Evolutionary conservation across 2,113 vertebrate genomes (phyloP).

Genomic region (Caranx melampygus): DNA sequence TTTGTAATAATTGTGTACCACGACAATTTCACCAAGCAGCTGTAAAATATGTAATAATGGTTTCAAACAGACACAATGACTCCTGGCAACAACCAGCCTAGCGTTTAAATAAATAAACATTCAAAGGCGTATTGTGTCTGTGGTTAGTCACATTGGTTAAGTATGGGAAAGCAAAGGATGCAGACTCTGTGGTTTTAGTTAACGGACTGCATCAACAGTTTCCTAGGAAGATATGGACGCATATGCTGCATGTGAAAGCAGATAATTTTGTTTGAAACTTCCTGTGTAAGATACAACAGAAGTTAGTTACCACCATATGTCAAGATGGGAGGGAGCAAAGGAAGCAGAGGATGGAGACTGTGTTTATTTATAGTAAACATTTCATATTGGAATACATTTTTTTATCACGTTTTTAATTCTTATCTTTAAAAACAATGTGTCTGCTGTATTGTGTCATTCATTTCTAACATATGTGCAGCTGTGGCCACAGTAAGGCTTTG

Average conservation of each 20-base stretch:
- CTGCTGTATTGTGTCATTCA: slow-evolving; percentile 5
- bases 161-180: slow-evolving; percentile 47
- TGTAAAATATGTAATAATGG: not conserved
- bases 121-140: not conserved
- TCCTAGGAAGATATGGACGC: slow-evolving; percentile 51
- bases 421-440: slow-evolving; percentile 15
- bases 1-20: not conserved
- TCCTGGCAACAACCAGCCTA: slow-evolving; percentile 1
- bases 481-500: slow-evolving; percentile 20
- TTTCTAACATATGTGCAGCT: slow-evolving; percentile 18
- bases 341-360: slow-evolving; percentile 21
- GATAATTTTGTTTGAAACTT: slow-evolving; percentile 72
- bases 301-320: slow-evolving; percentile 12
- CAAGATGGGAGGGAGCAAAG: slow-evolving; percentile 7
- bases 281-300: slow-evolving; percentile 53
- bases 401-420: not conserved
- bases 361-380: slow-evolving; percentile 36
- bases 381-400: not conserved
- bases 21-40: not conserved
- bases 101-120: slow-evolving; percentile 14
- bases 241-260: slow-evolving; percentile 38
- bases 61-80: not conserved
- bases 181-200: slow-evolving; percentile 68
- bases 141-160: slow-evolving; percentile 21
- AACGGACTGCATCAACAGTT: slow-evolving; percentile 48